Evolutionary conservation across 2,888 invertebrate species (phyloP), one percentile per base, ranked within the genome.

Genomic region (Tigriopus californicus): DNA sequence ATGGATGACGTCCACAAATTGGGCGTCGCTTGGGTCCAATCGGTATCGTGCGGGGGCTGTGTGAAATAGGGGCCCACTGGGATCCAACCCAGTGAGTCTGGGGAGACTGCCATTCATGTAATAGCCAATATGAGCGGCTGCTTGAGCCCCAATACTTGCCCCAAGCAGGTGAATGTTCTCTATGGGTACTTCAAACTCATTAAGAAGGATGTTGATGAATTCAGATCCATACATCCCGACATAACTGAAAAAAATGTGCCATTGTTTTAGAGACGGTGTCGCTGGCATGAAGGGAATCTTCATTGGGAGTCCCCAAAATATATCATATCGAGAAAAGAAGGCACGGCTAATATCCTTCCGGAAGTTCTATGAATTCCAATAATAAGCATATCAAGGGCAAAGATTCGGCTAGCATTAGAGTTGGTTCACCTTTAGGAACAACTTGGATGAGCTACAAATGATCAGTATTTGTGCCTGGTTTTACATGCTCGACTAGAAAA

Each of bases 1-100:
- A 40, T 58, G 58, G 49, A 58, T 58, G 24, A 58, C 25, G 18
- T 58, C 58, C 11, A 58, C 58, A 49, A 58, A 58, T 15, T 46
- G 20, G 15, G 48, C 58, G 15, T 58, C 58, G 12, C 40, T 49
- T 47, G 58, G 40, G 22, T 58, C 58, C 33, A 58, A 41, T 48
- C 49, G 18, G 22, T 58, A 25, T 11, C n/a, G 15, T 49, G 22
- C 24, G 8, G 25, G 40, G n/a, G 44, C 56, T 6, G 56, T 46
- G 33, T 58, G 58, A 33, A 58, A 58, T 8, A 58, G 49, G n/a
- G 58, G 58, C 1, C 58, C 58, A 58, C 48, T 49, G 5, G 58
- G 58, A 18, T 58, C 58, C 15, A 58, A 33, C 1, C 58, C 58
- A 6, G 58, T 49, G n/a, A 58, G 33, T 13, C 58, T 20, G 18